These are phyloP conservation scores for Ciconia stormi DNA, from an alignment of 2,113 vertebrate genomes.

Conservation along the genomic window DNA sequence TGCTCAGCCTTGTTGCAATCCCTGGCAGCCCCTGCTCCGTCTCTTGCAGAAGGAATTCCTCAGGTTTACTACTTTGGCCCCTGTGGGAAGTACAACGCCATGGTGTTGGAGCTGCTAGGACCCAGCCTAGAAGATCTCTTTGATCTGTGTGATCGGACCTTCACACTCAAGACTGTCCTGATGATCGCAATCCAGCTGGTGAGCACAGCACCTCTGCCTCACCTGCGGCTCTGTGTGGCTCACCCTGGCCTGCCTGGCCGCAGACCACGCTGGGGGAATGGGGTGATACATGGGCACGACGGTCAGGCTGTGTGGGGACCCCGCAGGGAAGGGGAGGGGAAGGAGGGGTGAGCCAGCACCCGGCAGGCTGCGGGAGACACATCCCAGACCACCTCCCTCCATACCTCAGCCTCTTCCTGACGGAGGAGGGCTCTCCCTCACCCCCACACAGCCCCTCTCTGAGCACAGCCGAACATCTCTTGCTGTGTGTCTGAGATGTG, in stretches of 20 bases:
- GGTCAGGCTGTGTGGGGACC: background rate
- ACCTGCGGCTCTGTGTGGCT: rapidly evolving
- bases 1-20: background rate
- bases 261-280: rapidly evolving
- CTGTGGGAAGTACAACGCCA: constrained; percentile 97
- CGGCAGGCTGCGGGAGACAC: rapidly evolving
- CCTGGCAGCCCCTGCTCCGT: background rate
- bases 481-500: too few species aligned
- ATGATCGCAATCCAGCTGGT: constrained; percentile 99
- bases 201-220: background rate
- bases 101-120: constrained; percentile 96
- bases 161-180: constrained; percentile 97
- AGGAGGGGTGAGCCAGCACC: background rate
- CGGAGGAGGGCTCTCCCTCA: background rate
- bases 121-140: constrained; percentile 98
- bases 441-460: background rate
- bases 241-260: rapidly evolving
- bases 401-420: background rate
- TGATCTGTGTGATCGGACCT: constrained; percentile 95
- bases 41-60: constrained; percentile 93
- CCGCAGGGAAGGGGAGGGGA: rapidly evolving
- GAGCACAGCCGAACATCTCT: rapidly evolving
- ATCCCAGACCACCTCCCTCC: background rate
- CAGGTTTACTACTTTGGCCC: constrained; percentile 99
- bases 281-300: rapidly evolving